phyloP scores from a whole-genome alignment of 2,888 invertebrate species.

The Stenolophus ochropezus region DNA sequence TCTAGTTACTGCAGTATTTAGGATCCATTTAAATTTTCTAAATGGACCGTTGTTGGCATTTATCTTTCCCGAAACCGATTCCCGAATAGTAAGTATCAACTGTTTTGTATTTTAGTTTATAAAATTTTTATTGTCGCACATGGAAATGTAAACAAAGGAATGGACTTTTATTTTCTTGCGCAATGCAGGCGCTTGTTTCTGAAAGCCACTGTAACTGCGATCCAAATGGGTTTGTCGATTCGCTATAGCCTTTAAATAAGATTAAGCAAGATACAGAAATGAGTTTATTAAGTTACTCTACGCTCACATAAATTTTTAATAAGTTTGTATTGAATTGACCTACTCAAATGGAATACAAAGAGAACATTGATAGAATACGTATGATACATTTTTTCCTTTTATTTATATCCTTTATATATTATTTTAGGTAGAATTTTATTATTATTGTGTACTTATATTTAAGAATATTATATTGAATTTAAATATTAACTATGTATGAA shows the following conservation, averaged over 20 bases:
- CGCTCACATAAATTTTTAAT: no score
- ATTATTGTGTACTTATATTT: no score
- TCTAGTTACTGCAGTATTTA: conserved; percentile 87
- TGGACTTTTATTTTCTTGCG: neutral
- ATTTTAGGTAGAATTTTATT: no score
- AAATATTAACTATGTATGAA: no score
- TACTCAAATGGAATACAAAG: no score
- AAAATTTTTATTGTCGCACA: neutral
- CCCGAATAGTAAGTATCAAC: conserved; percentile 83
- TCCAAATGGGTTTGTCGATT: neutral
- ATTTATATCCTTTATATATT: no score
- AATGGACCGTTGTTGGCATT: conserved; percentile 96
- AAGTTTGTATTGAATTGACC: no score
- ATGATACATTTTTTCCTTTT: no score
- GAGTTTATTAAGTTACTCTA: neutral
- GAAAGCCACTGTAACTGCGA: neutral
- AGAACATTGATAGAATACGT: no score
- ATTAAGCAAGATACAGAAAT: neutral
- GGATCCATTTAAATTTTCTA: conserved; percentile 93
- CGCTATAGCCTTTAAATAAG: neutral
- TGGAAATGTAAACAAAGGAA: neutral
- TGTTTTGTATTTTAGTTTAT: neutral
- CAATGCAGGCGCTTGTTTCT: neutral
- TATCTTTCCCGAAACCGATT: conserved; percentile 95
- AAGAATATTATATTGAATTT: no score